phyloP scores from a whole-genome alignment of 2,888 invertebrate species.

The Cosmia trapezina region DNA sequence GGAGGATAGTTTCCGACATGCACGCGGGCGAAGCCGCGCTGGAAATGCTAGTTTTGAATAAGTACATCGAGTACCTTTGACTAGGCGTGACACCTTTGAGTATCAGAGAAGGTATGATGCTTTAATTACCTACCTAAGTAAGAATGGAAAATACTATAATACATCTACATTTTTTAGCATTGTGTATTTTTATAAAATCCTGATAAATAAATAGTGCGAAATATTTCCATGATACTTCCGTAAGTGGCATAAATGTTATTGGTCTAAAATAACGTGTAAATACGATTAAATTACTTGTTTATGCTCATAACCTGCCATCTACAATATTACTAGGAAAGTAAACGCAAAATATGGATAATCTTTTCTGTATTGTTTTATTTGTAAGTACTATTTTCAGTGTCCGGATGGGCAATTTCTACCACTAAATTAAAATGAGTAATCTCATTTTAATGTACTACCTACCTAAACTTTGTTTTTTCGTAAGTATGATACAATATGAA shows the following conservation, averaged over 20 bases:
- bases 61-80: too few relatives aligned
- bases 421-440: background rate
- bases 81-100: too few relatives aligned
- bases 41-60: too few relatives aligned
- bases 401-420: background rate
- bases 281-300: background rate
- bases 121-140: too few relatives aligned
- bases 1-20: too few relatives aligned
- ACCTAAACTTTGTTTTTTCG: background rate
- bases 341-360: background rate
- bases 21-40: too few relatives aligned
- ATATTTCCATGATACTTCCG: conserved; percentile 21
- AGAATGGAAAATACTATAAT: background rate
- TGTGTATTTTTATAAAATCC: background rate
- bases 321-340: background rate
- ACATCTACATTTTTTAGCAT: background rate
- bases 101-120: too few relatives aligned
- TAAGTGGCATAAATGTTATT: conserved; percentile 13
- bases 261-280: conserved; percentile 10
- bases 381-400: background rate
- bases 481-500: background rate
- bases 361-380: conserved; percentile 12
- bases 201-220: background rate
- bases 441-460: too few relatives aligned
- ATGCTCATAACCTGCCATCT: conserved; percentile 1